phyloP scores from a whole-genome alignment of 2,888 invertebrate species.

The Cryptus armator region DNA sequence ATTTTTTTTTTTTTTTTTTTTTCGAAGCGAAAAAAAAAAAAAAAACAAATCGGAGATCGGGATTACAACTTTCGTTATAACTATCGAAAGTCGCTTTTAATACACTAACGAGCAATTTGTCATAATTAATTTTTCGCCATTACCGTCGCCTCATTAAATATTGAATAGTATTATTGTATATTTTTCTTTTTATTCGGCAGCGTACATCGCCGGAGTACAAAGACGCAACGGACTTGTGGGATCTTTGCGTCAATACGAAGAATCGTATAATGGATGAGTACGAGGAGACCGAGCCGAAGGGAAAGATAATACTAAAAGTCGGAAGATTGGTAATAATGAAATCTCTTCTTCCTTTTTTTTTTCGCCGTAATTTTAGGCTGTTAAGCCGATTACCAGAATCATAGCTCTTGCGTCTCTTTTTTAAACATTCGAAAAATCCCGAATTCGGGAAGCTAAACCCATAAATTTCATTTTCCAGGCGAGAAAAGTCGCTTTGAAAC shows the following conservation, averaged over 20 bases:
- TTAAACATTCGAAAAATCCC: background rate
- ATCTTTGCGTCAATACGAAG: slow-evolving; percentile 90
- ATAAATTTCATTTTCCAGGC: slow-evolving; percentile 71
- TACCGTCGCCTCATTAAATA: background rate
- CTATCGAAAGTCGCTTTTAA: too few species aligned
- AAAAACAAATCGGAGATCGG: too few species aligned
- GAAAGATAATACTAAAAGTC: slow-evolving; percentile 87
- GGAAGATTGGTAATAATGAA: slow-evolving; percentile 84
- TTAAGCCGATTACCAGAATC: too few species aligned
- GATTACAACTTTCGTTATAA: too few species aligned
- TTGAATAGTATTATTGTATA: too few species aligned
- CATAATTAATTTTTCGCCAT: too few species aligned
- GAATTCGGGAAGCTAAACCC: background rate
- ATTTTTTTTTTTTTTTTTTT: too few species aligned
- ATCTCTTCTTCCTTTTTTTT: too few species aligned
- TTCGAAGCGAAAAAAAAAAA: too few species aligned
- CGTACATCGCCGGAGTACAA: slow-evolving; percentile 93
- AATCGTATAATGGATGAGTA: slow-evolving; percentile 85
- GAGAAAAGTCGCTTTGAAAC: slow-evolving; percentile 80
- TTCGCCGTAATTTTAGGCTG: too few species aligned
- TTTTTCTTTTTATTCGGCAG: slow-evolving; percentile 82
- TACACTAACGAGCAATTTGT: too few species aligned
- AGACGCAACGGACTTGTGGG: slow-evolving; percentile 96
- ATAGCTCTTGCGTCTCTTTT: too few species aligned
- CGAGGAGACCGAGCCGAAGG: slow-evolving; percentile 86